These are phyloP conservation scores for Bhutanitis thaidina DNA, from an alignment of 2,888 invertebrate genomes.

Conservation along the genomic window DNA sequence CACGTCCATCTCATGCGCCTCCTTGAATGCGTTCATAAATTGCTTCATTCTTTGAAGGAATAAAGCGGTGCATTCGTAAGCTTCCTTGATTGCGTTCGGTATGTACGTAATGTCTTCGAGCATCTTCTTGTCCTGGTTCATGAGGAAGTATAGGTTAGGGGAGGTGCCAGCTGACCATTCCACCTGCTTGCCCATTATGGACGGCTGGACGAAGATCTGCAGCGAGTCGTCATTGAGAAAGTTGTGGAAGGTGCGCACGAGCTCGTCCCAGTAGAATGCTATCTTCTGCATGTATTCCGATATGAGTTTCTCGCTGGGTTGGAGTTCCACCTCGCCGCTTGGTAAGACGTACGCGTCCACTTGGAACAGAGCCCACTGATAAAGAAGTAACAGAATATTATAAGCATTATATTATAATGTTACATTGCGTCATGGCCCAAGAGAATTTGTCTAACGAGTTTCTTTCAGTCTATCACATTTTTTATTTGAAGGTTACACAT, in stretches of 20 bases:
- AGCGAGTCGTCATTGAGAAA: conserved; percentile 85
- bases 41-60: conserved; percentile 83
- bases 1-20: conserved; percentile 84
- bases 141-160: conserved; percentile 84
- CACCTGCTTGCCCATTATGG: conserved; percentile 90
- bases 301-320: conserved; percentile 82
- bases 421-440: too few species aligned
- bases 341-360: conserved; percentile 75
- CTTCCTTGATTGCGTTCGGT: conserved; percentile 76
- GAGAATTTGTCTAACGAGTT: too few species aligned
- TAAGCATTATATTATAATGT: too few species aligned
- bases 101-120: conserved; percentile 78
- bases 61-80: conserved; percentile 81
- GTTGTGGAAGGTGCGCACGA: conserved; percentile 83
- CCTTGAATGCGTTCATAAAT: conserved; percentile 84
- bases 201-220: conserved; percentile 88
- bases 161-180: conserved; percentile 87
- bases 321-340: conserved; percentile 63
- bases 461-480: too few species aligned
- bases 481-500: too few species aligned
- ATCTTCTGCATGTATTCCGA: conserved; percentile 80
- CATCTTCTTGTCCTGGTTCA: conserved; percentile 83
- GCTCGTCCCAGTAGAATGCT: conserved; percentile 83
- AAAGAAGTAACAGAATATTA: too few species aligned
- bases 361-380: conserved; percentile 80